Conservation (phyloP, 1,140 invertebrate species). For the Sinonovacula constricta region DNA sequence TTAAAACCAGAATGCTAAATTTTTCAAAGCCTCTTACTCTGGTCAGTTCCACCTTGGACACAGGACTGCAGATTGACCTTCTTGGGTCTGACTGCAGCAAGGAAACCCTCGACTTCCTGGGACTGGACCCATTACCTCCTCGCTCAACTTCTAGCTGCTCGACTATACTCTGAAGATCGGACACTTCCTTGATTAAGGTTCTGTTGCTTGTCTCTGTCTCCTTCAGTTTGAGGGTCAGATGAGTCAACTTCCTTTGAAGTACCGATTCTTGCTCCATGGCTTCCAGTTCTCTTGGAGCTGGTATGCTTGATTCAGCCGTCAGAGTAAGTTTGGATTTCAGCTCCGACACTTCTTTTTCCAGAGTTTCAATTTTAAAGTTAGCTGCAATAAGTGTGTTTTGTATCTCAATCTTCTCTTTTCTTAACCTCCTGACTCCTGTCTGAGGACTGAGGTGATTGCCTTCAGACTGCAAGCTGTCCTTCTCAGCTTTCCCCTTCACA, state of each 20-base stretch:
- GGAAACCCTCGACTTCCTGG: slow-evolving; percentile 19
- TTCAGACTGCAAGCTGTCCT: not conserved
- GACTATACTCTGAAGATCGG: slow-evolving; percentile 9
- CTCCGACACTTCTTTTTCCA: slow-evolving; percentile 20
- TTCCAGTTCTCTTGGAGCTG: too few species aligned
- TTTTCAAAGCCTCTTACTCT: slow-evolving; percentile 12
- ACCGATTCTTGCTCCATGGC: not conserved
- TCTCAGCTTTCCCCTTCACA: too few species aligned
- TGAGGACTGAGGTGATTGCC: slow-evolving; percentile 18
- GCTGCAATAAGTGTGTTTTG: slow-evolving; percentile 30
- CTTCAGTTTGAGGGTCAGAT: slow-evolving; percentile 10
- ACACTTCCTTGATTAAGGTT: slow-evolving; percentile 21
- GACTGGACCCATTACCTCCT: too few species aligned
- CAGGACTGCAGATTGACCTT: slow-evolving; percentile 23
- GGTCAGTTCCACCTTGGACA: slow-evolving; percentile 12
- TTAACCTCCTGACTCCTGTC: slow-evolving; percentile 14
- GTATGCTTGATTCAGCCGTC: too few species aligned
- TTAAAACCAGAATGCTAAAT: too few species aligned
- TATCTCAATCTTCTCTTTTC: slow-evolving; percentile 47
- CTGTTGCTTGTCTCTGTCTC: slow-evolving; percentile 29
- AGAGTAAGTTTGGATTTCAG: too few species aligned
- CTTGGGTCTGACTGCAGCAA: slow-evolving; percentile 5
- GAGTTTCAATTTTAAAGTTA: slow-evolving; percentile 10
- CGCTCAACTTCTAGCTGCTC: slow-evolving; percentile 8
- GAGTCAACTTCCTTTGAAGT: slow-evolving; percentile 19